Percentiles rank a stretch among this genome's conserved stretches.
These are phyloP conservation scores for Rhyacophila evoluta DNA, from an alignment of 2,888 invertebrate genomes.

Conservation along the genomic window DNA sequence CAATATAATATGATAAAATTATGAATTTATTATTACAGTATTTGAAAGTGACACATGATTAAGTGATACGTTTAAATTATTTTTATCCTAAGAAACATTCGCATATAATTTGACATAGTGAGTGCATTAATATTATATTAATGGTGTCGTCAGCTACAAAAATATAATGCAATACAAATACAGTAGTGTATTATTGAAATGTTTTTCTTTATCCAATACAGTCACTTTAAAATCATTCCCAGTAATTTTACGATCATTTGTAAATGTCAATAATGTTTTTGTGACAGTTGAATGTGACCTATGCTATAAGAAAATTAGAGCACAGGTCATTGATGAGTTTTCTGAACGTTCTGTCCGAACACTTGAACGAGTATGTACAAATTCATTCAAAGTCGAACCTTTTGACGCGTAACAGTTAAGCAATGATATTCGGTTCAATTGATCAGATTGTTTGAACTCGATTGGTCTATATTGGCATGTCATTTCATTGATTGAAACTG, in stretches of 20 bases:
- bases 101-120: too few species aligned
- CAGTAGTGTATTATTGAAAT: too few species aligned
- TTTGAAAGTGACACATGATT: too few species aligned
- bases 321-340: background rate
- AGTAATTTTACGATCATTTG: background rate
- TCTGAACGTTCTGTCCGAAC: background rate
- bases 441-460: background rate
- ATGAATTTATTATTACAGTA: too few species aligned
- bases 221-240: background rate
- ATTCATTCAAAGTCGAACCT: background rate
- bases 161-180: too few species aligned
- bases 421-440: background rate
- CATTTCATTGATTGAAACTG: slow-evolving; percentile 5
- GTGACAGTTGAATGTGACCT: background rate
- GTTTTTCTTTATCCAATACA: too few species aligned
- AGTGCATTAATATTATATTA: too few species aligned
- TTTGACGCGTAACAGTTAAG: background rate
- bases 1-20: too few species aligned
- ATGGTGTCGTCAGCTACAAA: too few species aligned
- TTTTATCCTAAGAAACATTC: too few species aligned
- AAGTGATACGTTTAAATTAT: too few species aligned
- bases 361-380: background rate
- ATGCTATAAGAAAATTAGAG: background rate
- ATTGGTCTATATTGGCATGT: slow-evolving; percentile 1
- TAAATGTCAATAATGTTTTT: background rate